Conservation (phyloP, 2,888 invertebrate genomes). For the Lycophotia porphyrea region DNA sequence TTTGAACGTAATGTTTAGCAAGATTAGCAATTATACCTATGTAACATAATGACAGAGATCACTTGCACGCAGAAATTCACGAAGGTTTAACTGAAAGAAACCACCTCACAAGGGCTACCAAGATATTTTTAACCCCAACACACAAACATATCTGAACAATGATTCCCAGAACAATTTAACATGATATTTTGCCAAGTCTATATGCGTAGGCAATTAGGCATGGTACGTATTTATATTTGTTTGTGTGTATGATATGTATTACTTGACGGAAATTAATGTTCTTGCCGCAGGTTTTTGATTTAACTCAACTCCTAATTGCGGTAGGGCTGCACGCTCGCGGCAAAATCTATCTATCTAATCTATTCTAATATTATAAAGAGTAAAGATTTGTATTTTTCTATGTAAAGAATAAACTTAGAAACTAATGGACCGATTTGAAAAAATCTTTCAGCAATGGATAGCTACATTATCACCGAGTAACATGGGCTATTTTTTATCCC, state of each 20-base stretch:
- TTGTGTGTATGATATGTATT: background rate
- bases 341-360: no score
- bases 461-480: no score
- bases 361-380: no score
- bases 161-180: conserved; percentile 3
- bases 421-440: no score
- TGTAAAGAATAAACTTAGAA: no score
- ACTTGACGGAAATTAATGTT: conserved; percentile 10
- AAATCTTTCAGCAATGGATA: no score
- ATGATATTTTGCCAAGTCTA: background rate
- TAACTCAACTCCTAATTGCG: no score
- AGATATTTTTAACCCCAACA: background rate
- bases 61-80: background rate
- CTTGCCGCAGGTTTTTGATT: background rate
- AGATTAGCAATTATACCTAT: background rate
- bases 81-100: background rate
- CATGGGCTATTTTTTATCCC: no score
- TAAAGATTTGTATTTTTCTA: no score
- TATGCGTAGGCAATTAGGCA: background rate
- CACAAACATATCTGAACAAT: background rate
- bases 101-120: no score
- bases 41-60: background rate
- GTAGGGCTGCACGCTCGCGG: background rate
- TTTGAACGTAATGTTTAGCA: background rate
- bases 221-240: background rate